phyloP scores from a whole-genome alignment of 2,113 vertebrate genomes.

The Agapornis roseicollis region DNA sequence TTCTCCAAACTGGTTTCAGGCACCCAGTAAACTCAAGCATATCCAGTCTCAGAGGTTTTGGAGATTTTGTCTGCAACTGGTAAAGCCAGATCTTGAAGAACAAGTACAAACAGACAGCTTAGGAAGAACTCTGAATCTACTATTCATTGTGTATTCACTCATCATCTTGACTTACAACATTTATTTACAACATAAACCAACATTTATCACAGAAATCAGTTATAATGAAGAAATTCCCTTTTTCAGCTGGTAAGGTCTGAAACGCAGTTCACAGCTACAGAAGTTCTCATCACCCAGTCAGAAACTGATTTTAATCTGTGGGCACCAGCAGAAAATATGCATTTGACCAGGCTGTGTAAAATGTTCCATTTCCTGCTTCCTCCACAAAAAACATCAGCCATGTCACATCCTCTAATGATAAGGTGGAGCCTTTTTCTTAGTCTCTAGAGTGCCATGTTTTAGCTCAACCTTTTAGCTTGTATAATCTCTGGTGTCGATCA shows the following conservation, averaged over 20 bases:
- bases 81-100: background rate
- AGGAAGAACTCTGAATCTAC: background rate
- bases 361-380: constrained; percentile 11
- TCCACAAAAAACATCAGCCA: background rate
- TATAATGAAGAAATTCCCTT: background rate
- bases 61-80: background rate
- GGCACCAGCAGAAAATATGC: background rate
- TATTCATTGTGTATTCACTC: background rate
- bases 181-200: background rate
- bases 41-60: background rate
- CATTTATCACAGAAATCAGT: background rate
- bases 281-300: background rate
- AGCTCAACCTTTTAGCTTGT: background rate
- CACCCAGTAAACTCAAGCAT: background rate
- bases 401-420: constrained; percentile 3
- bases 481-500: background rate
- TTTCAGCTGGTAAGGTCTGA: background rate
- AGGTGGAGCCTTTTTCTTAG: background rate
- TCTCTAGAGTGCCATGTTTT: rapidly evolving
- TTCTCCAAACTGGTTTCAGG: background rate
- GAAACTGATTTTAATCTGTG: background rate
- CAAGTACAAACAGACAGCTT: background rate
- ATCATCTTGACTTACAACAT: background rate
- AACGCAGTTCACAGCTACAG: background rate
- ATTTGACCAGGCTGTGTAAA: background rate